Evolutionary conservation across 2,888 invertebrate genomes (phyloP), one percentile per base, ranked within the genome.

Genomic region (Phaonia tiefii): DNA sequence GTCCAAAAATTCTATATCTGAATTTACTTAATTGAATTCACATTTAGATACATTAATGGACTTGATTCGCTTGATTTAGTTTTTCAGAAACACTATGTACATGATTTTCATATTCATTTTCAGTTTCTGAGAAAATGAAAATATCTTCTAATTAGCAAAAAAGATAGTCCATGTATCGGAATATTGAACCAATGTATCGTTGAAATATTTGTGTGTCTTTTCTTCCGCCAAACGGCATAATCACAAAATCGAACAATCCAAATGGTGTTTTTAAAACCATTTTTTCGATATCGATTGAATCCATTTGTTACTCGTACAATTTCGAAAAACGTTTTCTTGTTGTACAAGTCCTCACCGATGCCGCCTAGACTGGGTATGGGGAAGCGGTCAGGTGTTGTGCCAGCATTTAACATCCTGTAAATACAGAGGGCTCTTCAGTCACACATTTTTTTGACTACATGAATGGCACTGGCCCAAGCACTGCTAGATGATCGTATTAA

Each of bases 171-270:
- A 87, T 51, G 7, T 77, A 83, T 26, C 83, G 39, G 10, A 84
- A 63, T 4, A 87, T 83, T 8, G 84, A 79, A 63, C 90, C 84
- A 67, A 90, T 87, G 66, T 88, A 88, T 0, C 88, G 79, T 74
- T 89, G 88, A 75, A 90, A 91, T 0, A 87, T 88, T 70, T 88
- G 88, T 0, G 86, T 86, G 0, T 88, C 88, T 69, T 90, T 90
- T 3, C 86, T 87, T 86, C 31, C 84, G 65, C 75, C 81, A 22
- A 84, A 83, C 1, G 76, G 67, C 88, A 89, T 89, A 8, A 65
- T 44, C 0, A 79, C 8, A 63, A 86, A 89, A 72, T 90, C 89
- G 67, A 86, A 90, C 3, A 89, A 75, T 2, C 89, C 89, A 70
- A 89, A 86, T 0, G 89, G 89, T 1, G 89, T 90, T 0, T 79